Evolutionary conservation across 2,797 vertebrate genomes (phyloP).

Genomic region (Eulemur coronatus): DNA sequence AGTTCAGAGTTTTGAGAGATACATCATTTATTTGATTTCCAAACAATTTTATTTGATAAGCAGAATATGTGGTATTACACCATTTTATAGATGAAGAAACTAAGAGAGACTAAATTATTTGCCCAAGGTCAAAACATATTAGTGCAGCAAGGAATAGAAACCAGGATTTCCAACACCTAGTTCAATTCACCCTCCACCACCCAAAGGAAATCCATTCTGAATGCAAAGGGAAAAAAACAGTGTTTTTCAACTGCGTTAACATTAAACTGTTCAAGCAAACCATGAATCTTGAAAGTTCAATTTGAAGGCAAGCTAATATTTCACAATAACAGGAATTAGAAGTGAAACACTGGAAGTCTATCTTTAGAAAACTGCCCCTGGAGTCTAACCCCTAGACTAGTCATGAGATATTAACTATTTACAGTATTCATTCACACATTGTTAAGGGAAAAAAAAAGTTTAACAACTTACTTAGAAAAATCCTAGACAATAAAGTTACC

Average conservation of each 20-base stretch:
- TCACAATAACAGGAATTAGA: slow-evolving; percentile 2
- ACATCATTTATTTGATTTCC: neutral
- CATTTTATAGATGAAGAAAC: neutral
- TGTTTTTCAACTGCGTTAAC: neutral
- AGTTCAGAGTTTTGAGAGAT: neutral
- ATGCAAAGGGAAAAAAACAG: neutral
- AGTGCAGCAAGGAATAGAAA: neutral
- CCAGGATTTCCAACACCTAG: neutral
- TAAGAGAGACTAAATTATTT: neutral
- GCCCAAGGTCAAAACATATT: neutral
- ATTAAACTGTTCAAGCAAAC: neutral
- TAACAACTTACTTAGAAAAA: neutral
- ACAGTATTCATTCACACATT: neutral
- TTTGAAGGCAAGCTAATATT: slow-evolving; percentile 6
- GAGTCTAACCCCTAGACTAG: neutral
- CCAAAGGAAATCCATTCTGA: neutral
- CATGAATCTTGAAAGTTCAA: neutral
- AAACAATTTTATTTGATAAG: neutral
- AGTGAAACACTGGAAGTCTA: neutral
- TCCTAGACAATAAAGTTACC: neutral
- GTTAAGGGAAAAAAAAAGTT: neutral
- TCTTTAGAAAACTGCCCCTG: slow-evolving; percentile 6
- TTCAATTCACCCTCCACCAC: neutral
- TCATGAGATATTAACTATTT: neutral
- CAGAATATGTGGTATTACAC: neutral